phyloP scores from a whole-genome alignment of 2,797 vertebrate genomes.

The Girardinus metallicus region DNA sequence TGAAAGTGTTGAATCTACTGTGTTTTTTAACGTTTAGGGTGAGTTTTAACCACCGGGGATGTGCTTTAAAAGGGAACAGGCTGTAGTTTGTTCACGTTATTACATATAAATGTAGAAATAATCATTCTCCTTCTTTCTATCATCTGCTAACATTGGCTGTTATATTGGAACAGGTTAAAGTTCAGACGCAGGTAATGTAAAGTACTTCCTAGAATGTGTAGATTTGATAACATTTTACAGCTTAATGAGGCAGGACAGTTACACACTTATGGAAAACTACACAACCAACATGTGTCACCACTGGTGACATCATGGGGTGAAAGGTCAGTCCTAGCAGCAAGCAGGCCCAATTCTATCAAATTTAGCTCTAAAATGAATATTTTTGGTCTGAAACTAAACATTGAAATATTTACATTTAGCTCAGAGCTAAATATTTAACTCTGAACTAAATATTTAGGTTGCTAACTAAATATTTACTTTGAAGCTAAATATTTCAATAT shows the following conservation, averaged over 20 bases:
- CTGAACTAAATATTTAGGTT: no score
- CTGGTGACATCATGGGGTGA: background rate
- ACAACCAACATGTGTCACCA: background rate
- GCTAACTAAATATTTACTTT: no score
- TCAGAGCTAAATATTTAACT: no score
- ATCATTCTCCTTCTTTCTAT: background rate
- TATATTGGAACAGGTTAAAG: background rate
- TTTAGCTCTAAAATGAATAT: no score
- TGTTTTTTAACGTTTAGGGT: background rate
- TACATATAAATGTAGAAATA: background rate
- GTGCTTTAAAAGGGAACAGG: background rate
- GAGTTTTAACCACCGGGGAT: background rate
- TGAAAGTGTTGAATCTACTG: background rate
- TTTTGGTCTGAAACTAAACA: no score
- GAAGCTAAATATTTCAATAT: no score
- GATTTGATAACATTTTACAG: background rate
- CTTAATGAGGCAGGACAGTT: background rate
- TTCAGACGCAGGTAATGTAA: background rate
- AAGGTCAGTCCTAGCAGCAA: background rate
- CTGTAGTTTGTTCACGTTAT: background rate
- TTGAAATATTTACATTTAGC: no score
- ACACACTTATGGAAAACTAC: background rate
- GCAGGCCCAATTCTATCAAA: background rate
- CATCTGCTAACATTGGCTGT: no score
- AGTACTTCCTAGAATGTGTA: background rate